Conservation (phyloP, 2,888 invertebrate genomes). For the Zele albiditarsus region DNA sequence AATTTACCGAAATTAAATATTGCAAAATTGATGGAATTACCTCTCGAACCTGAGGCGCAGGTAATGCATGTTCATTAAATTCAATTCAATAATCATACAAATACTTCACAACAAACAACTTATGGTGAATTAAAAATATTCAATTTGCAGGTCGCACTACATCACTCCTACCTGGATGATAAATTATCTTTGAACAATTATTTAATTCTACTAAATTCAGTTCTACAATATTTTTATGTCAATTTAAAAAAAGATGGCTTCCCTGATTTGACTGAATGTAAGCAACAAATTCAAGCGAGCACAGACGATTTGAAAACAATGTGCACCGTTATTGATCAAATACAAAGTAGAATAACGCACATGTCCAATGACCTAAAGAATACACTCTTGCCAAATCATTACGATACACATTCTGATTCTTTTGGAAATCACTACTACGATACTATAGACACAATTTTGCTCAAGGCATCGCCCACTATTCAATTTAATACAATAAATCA, state of each 20-base stretch:
- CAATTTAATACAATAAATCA: conserved; percentile 55
- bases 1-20: conserved; percentile 55
- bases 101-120: background rate
- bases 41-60: conserved; percentile 58
- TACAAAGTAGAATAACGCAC: conserved; percentile 46
- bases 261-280: conserved; percentile 55
- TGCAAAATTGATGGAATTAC: conserved; percentile 53
- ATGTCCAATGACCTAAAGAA: conserved; percentile 41
- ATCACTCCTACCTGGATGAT: conserved; percentile 57
- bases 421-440: conserved; percentile 21
- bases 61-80: conserved; percentile 48
- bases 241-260: conserved; percentile 47
- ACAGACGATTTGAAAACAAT: conserved; percentile 56
- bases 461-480: conserved; percentile 63
- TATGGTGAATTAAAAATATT: no score
- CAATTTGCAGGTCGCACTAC: conserved; percentile 54
- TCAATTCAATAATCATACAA: background rate
- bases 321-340: conserved; percentile 50
- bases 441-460: conserved; percentile 55
- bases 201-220: conserved; percentile 52
- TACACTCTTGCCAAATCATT: conserved; percentile 7
- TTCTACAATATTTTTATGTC: conserved; percentile 53
- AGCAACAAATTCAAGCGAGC: conserved; percentile 59
- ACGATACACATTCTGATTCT: background rate
- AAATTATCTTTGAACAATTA: conserved; percentile 59